Evolutionary conservation across 2,888 invertebrate genomes (phyloP), one percentile per base, ranked within the genome.

Genomic region (Dichetophora obliterata): DNA sequence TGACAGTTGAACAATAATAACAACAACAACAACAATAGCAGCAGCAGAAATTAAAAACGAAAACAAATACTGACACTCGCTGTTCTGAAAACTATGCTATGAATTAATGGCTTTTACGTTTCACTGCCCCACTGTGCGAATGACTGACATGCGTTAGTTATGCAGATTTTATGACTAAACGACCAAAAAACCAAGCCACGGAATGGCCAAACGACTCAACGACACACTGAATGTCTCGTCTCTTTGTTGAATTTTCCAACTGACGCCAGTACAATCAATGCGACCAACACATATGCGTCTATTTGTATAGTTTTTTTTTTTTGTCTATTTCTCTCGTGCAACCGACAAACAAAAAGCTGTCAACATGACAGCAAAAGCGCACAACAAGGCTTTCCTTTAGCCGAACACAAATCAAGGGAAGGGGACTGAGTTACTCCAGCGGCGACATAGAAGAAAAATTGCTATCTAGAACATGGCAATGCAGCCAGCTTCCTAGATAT

Each of bases 241-340:
- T 52, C 52, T 22, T 8, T 66, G 68, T 52, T 50, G 16, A 14
- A 4, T 16, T 43, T 27, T 71, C n/a, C 57, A 37, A 34, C 43
- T 57, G 74, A 37, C 54, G 34, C 52, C 34, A 37, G 66, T 6
- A n/a, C 50, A 54, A 52, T 66, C 50, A 54, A 52, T 66, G 74
- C 52, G 31, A 54, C 52, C 66, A 66, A 74, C 74, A 65, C 74
- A 74, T 54, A 54, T 74, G 74, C 54, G 74, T 19, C 54, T 72
- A 48, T 63, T 43, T 72, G 68, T 50, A 24, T 11, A 2, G 1
- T 43, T 43, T 43, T 43, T 43, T 43, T 43, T 11, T 11, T 43
- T 11, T 37, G 8, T 37, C 8, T 37, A 37, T 37, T 43, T 43
- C 14, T 43, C 50, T 24, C 68, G 5, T 48, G 4, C 22, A 27